phyloP scores from a whole-genome alignment of 2,797 vertebrate genomes.

The Enteromius paludinosus region DNA sequence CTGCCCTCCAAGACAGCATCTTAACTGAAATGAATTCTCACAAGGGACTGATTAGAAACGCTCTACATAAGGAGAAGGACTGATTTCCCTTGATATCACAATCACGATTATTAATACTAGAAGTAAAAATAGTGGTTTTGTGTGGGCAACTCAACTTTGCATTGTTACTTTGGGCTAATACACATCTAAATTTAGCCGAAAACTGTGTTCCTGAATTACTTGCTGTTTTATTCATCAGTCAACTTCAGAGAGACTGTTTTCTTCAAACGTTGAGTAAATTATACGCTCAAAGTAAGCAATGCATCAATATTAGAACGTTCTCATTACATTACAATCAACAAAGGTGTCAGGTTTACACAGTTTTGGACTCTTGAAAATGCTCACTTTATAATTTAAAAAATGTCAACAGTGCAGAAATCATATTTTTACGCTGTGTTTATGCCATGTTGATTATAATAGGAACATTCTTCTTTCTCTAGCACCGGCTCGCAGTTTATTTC shows the following conservation, averaged over 20 bases:
- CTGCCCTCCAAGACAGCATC: slow-evolving; percentile 3
- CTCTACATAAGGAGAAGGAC: slow-evolving; percentile 7
- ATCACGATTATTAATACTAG: not conserved
- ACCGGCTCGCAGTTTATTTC: slow-evolving; percentile 42
- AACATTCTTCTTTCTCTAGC: slow-evolving; percentile 49
- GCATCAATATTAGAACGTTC: slow-evolving; percentile 12
- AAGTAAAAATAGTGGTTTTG: slow-evolving; percentile 18
- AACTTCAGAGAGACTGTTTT: slow-evolving; percentile 21
- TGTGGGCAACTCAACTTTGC: not conserved
- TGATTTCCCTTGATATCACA: slow-evolving; percentile 16
- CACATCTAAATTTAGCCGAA: slow-evolving; percentile 12
- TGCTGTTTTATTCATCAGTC: slow-evolving; percentile 24
- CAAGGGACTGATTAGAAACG: not conserved
- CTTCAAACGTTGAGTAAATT: slow-evolving; percentile 15
- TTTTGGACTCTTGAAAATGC: slow-evolving; percentile 16
- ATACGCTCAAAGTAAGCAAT: slow-evolving; percentile 1
- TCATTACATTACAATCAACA: slow-evolving; percentile 22
- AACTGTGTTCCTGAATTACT: slow-evolving; percentile 14
- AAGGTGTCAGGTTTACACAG: slow-evolving; percentile 19
- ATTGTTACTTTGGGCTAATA: not conserved
- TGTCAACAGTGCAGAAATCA: slow-evolving; percentile 41
- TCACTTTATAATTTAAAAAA: slow-evolving; percentile 14
- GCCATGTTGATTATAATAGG: slow-evolving; percentile 39
- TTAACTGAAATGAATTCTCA: slow-evolving; percentile 14
- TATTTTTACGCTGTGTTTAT: slow-evolving; percentile 38